These are phyloP conservation scores for Agrochola circellaris DNA, from an alignment of 2,888 invertebrate species.

Conservation along the genomic window DNA sequence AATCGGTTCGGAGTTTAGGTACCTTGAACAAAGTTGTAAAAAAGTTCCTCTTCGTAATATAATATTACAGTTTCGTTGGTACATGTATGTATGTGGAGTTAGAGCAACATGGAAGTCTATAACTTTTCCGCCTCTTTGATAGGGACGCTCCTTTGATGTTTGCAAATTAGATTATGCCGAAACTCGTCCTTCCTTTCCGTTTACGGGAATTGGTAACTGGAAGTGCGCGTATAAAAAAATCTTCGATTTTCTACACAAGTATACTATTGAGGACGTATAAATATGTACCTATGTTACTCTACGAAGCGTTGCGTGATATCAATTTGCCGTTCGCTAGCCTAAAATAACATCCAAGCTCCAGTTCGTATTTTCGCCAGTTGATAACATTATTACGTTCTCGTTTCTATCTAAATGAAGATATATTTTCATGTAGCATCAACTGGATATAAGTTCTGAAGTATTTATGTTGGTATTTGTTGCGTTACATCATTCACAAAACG, in stretches of 20 bases:
- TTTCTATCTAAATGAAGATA: slow-evolving; percentile 1
- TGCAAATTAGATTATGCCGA: slow-evolving; percentile 56
- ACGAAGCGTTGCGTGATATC: slow-evolving; percentile 9
- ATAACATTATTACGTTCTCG: slow-evolving; percentile 18
- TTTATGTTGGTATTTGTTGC: background rate
- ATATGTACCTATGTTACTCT: background rate
- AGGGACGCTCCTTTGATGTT: slow-evolving; percentile 54
- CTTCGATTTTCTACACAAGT: background rate
- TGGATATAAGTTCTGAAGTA: background rate
- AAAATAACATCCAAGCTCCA: slow-evolving; percentile 29
- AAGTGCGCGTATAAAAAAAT: slow-evolving; percentile 11
- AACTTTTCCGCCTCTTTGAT: slow-evolving; percentile 55
- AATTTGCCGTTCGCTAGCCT: slow-evolving; percentile 25
- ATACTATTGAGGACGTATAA: background rate
- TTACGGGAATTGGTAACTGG: slow-evolving; percentile 9
- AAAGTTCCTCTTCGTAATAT: slow-evolving; percentile 32
- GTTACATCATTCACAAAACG: background rate
- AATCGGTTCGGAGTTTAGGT: slow-evolving; percentile 5
- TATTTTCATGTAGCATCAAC: background rate
- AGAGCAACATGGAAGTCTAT: slow-evolving; percentile 30
- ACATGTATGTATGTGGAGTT: slow-evolving; percentile 32
- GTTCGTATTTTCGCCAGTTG: slow-evolving; percentile 17
- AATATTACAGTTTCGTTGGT: slow-evolving; percentile 19
- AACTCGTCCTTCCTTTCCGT: slow-evolving; percentile 25
- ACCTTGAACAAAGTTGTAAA: slow-evolving; percentile 37